Evolutionary conservation across 2,888 invertebrate genomes (phyloP).

Genomic region (Hyppa rectilinea): DNA sequence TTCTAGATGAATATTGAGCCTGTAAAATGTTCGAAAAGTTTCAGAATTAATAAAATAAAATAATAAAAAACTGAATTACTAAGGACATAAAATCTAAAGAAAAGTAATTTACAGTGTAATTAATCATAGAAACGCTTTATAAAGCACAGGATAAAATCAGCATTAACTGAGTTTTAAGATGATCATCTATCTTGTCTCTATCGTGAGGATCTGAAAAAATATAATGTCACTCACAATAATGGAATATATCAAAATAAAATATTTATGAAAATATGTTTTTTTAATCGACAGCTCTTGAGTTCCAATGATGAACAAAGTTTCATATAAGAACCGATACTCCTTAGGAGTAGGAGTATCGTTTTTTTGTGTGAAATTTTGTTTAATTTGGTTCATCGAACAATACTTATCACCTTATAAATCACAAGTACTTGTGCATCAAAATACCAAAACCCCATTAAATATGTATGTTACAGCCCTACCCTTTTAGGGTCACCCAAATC

Average conservation of each 20-base stretch:
- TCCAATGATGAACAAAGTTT: too few relatives aligned
- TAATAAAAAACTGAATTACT: not conserved
- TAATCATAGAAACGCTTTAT: too few relatives aligned
- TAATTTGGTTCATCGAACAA: not conserved
- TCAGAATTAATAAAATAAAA: too few relatives aligned
- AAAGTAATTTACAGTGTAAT: too few relatives aligned
- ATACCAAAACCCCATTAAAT: constrained; percentile 40
- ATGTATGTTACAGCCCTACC: constrained; percentile 34
- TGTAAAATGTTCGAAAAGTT: not conserved
- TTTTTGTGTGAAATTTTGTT: not conserved
- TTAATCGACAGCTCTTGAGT: not conserved
- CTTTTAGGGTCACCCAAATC: constrained; percentile 53
- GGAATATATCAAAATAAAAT: not conserved
- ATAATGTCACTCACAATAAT: not conserved
- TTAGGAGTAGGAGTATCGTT: too few relatives aligned
- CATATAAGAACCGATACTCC: too few relatives aligned
- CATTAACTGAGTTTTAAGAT: not conserved
- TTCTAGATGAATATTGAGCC: not conserved
- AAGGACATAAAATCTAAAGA: too few relatives aligned
- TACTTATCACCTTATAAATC: constrained; percentile 30
- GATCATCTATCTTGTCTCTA: not conserved
- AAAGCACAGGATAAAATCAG: too few relatives aligned
- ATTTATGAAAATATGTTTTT: not conserved
- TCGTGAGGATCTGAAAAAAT: not conserved
- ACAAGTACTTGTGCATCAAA: constrained; percentile 33